A percentile compares a stretch with the other conserved stretches of the same genome.
These are phyloP conservation scores for Episyrphus balteatus DNA, from an alignment of 1,140 invertebrate genomes.

Conservation along the genomic window DNA sequence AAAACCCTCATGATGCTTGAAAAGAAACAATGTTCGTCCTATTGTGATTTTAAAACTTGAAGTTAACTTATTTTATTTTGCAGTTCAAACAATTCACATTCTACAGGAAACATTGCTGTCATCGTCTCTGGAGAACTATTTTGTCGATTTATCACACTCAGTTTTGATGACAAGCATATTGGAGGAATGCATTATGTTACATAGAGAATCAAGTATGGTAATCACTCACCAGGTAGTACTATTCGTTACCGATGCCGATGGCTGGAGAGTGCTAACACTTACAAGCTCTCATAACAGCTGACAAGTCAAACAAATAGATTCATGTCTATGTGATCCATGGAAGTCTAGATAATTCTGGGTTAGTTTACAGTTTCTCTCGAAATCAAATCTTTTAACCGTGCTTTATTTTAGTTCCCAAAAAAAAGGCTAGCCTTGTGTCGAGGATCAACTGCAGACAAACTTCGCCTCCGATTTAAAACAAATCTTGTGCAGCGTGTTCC, in stretches of 20 bases:
- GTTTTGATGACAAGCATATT: slow-evolving; percentile 66
- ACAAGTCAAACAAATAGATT: slow-evolving; percentile 68
- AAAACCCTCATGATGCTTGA: slow-evolving; percentile 72
- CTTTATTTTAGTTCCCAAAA: too few relatives aligned
- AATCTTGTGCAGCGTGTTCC: slow-evolving; percentile 90
- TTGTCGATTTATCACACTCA: slow-evolving; percentile 83
- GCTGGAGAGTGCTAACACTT: slow-evolving; percentile 77
- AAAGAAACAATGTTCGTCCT: slow-evolving; percentile 56
- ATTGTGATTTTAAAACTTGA: not conserved
- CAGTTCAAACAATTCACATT: slow-evolving; percentile 77
- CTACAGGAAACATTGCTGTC: slow-evolving; percentile 70
- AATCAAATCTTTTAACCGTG: too few relatives aligned
- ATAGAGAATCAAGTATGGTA: slow-evolving; percentile 69
- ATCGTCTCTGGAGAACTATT: slow-evolving; percentile 88
- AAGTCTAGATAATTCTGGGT: slow-evolving; percentile 75
- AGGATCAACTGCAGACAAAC: slow-evolving; percentile 98
- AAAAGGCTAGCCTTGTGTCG: slow-evolving; percentile 95
- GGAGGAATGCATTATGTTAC: slow-evolving; percentile 76
- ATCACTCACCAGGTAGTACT: slow-evolving; percentile 69
- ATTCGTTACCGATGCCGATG: slow-evolving; percentile 82
- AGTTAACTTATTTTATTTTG: slow-evolving; percentile 12
- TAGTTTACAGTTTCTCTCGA: slow-evolving; percentile 52
- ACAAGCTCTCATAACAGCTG: slow-evolving; percentile 73
- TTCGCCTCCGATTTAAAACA: slow-evolving; percentile 93
- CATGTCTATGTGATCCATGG: slow-evolving; percentile 85